These are phyloP conservation scores for Agelas oroides DNA, from an alignment of 37 sponge, comb jelly and placozoan genomes.

Conservation along the genomic window DNA sequence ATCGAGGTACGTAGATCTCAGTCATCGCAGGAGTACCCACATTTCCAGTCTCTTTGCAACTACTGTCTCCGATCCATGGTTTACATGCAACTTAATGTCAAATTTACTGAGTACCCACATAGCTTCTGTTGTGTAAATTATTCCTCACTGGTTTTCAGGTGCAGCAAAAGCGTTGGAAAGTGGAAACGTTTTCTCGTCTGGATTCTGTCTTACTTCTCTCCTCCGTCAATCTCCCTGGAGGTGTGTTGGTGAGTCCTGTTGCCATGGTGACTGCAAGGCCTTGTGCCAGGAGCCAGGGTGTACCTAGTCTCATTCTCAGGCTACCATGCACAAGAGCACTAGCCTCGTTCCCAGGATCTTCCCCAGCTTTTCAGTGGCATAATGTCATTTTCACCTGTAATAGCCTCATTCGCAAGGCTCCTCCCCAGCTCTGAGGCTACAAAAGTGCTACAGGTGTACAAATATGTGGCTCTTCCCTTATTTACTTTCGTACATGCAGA, in stretches of 20 bases:
- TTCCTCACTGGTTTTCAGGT: too few relatives aligned
- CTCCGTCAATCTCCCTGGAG: slow-evolving; percentile 96
- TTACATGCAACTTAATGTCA: background rate
- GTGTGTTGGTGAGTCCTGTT: slow-evolving; percentile 64
- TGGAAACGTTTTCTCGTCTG: slow-evolving; percentile 89
- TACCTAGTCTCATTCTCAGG: too few relatives aligned
- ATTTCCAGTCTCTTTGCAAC: too few relatives aligned
- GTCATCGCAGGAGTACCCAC: background rate
- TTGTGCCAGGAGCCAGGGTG: too few relatives aligned
- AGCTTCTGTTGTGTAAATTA: too few relatives aligned
- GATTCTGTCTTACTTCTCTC: slow-evolving; percentile 91
- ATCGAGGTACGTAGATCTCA: slow-evolving; percentile 66
- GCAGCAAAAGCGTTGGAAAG: slow-evolving; percentile 97
- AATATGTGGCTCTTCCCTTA: too few relatives aligned
- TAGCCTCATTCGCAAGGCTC: background rate
- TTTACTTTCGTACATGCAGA: slow-evolving; percentile 5
- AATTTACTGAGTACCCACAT: too few relatives aligned
- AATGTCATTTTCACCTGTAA: too few relatives aligned
- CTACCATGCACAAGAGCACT: too few relatives aligned
- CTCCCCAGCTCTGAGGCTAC: background rate
- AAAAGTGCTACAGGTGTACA: too few relatives aligned
- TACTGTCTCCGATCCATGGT: background rate
- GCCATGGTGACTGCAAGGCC: background rate
- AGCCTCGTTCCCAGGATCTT: too few relatives aligned
- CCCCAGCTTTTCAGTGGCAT: too few relatives aligned